Conservation (phyloP, 2,888 invertebrate genomes). For the Alloscopus bannaensis region DNA sequence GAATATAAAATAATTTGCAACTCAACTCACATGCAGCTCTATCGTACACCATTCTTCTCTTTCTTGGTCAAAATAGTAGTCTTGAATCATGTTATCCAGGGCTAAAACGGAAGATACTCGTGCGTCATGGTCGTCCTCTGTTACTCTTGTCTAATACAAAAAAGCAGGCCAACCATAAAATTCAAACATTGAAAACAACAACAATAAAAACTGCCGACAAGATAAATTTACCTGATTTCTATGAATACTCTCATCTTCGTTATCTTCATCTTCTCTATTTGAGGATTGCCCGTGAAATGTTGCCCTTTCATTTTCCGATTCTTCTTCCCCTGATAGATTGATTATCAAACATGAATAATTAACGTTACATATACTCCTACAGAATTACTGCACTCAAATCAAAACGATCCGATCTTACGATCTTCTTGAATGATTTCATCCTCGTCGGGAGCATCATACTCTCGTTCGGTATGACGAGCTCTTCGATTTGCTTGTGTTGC, state of each 20-base stretch:
- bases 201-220: no score
- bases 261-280: conserved; percentile 67
- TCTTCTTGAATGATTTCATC: conserved; percentile 77
- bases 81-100: conserved; percentile 77
- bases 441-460: conserved; percentile 82
- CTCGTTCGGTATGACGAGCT: conserved; percentile 79
- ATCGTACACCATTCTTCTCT: conserved; percentile 90
- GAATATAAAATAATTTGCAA: no score
- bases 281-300: background rate
- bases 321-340: no score
- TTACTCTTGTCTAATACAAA: no score
- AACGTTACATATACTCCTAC: no score
- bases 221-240: no score
- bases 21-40: conserved; percentile 83
- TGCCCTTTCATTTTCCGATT: background rate
- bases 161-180: no score
- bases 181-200: no score
- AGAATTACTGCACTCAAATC: no score
- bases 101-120: conserved; percentile 75
- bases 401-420: no score
- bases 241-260: conserved; percentile 76
- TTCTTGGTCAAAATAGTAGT: conserved; percentile 86
- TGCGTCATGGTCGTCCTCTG: conserved; percentile 59
- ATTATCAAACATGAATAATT: no score
- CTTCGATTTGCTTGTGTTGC: conserved; percentile 76